Evolutionary conservation across 2,797 vertebrate genomes (phyloP).

Genomic region (Odontamblyopus lacepedii): DNA sequence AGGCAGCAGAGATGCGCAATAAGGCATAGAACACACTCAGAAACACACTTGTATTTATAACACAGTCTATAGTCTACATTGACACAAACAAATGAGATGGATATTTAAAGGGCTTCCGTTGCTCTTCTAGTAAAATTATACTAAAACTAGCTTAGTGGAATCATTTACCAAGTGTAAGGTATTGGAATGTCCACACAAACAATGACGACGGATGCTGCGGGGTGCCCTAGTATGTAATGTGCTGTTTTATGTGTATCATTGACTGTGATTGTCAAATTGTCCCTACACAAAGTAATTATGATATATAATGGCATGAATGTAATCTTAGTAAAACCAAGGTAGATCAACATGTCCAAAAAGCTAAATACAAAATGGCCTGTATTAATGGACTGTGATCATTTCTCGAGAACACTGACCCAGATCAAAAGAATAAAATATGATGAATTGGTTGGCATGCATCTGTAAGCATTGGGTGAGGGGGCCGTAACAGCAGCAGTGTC

Average conservation of each 20-base stretch:
- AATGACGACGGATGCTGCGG: not conserved
- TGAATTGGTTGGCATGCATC: constrained; percentile 61
- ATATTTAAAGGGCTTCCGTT: constrained; percentile 77
- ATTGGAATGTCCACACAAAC: constrained; percentile 17
- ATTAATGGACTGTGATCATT: constrained; percentile 45
- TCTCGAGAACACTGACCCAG: constrained; percentile 27
- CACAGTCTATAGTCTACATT: constrained; percentile 58
- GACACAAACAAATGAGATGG: constrained; percentile 63
- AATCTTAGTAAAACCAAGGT: constrained; percentile 14
- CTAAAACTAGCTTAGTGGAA: constrained; percentile 34
- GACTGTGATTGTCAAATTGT: constrained; percentile 69
- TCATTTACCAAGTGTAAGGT: constrained; percentile 11
- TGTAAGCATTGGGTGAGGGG: constrained; percentile 56
- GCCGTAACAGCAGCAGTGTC: constrained; percentile 36
- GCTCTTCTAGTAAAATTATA: constrained; percentile 30
- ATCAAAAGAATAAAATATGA: constrained; percentile 52
- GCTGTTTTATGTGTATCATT: constrained; percentile 28
- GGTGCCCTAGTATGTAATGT: constrained; percentile 18
- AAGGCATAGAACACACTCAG: constrained; percentile 82
- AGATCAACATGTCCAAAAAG: constrained; percentile 28
- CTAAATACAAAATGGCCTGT: constrained; percentile 46
- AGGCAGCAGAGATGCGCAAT: constrained; percentile 90
- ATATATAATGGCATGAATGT: constrained; percentile 5
- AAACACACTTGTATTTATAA: constrained; percentile 57
- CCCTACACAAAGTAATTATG: constrained; percentile 16